These are phyloP conservation scores for Gallinago nigripennis DNA, from an alignment of 2,797 vertebrate species.

Conservation along the genomic window DNA sequence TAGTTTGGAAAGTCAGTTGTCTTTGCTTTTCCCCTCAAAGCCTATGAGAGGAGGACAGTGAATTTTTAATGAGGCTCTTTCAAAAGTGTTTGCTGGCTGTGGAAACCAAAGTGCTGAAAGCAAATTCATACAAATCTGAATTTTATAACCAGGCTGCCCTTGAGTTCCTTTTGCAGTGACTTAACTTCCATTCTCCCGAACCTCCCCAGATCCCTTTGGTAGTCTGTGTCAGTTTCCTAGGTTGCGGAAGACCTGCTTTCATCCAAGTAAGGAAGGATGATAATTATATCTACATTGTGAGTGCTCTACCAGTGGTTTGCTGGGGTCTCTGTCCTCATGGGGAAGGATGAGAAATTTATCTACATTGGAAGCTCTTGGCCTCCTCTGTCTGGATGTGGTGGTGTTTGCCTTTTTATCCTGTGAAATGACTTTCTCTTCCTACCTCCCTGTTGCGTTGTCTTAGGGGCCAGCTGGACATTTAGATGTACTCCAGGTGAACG, in stretches of 20 bases:
- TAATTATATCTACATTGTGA: accelerated
- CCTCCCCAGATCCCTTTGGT: not conserved
- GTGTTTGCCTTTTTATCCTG: not conserved
- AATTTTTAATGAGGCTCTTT: not conserved
- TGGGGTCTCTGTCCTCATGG: not conserved
- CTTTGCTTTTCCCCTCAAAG: not conserved
- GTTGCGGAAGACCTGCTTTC: not conserved
- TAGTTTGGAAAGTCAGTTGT: not conserved
- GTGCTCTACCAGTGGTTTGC: not conserved
- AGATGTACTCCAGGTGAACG: not conserved
- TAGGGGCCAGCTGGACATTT: not conserved
- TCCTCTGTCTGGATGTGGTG: accelerated
- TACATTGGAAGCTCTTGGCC: not conserved
- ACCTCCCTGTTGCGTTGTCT: not conserved
- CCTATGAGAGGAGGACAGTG: not conserved
- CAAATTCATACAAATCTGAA: not conserved
- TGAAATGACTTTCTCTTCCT: not conserved
- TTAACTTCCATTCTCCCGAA: not conserved
- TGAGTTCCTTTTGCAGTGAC: not conserved
- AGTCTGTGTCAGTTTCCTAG: not conserved
- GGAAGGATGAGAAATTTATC: not conserved
- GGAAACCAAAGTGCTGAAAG: not conserved
- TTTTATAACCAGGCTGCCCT: not conserved
- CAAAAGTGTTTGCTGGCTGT: not conserved
- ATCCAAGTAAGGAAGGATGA: not conserved